Base-by-base conservation (phyloP, 2,797 vertebrate species). In the Pantherophis alleghaniensis region DNA sequence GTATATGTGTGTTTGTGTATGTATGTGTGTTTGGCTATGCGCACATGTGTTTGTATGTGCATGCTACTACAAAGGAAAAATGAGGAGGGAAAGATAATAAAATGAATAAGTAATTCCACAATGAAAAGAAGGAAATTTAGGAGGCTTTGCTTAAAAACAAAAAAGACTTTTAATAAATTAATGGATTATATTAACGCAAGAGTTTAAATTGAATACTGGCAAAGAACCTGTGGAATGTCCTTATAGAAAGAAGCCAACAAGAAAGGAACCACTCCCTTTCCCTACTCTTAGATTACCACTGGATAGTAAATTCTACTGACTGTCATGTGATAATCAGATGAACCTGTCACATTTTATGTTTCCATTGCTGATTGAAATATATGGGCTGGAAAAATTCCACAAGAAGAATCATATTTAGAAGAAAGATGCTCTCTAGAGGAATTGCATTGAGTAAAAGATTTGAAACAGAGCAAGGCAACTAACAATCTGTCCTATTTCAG, bases 41-140 rank as follows among this genome's bases (percentile, higher is more conserved):
- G 5, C 32, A 60, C 22, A 37, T 66, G 22, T 18, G 20, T 51
- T 42, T 79, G 47, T 60, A 22, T 57, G 26, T 66, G 56, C 91
- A 18, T 95, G 95, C 96, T 97, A 97, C 93, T 92, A 95, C 94
- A 97, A 97, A 96, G 92, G 88, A 51, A 97, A 97, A 96, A 61
- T 96, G 92, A 94, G 96, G 95, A 4, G 10, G 10, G 69, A 32
- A 93, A 92, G 87, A 92, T 94, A 93, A 96, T 94, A 28, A 91
- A 42, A 96, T 89, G 42, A 96, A 94, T 89, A 91, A 95, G 22
- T 86, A 88, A 92, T 53, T 93, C 16, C 55, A 91, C 56, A 18
- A 53, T 91, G 88, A 87, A 96, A 95, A 22, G 66, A 22, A 79
- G 96, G 93, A 94, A 94, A 90, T 91, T 93, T 87, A 57, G 59